Evolutionary conservation across 2,113 vertebrate species (phyloP).

Genomic region (Daboia siamensis): DNA sequence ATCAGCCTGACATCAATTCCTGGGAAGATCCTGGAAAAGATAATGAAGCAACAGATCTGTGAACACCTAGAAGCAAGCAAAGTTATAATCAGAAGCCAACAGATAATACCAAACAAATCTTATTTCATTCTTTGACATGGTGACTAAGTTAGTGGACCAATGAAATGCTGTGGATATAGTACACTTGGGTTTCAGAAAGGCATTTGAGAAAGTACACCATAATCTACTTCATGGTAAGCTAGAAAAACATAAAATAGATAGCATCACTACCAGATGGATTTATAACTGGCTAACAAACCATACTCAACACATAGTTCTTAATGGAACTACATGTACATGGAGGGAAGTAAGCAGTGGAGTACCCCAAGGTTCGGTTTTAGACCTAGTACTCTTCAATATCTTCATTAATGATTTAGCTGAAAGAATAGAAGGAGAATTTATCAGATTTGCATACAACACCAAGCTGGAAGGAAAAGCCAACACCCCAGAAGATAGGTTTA

Average conservation of each 20-base stretch:
- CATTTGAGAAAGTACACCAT: neutral
- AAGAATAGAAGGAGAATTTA: too few species aligned
- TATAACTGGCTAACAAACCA: neutral
- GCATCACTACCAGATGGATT: neutral
- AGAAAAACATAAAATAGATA: neutral
- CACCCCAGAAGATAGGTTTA: neutral
- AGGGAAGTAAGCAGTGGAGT: too few species aligned
- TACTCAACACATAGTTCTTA: neutral
- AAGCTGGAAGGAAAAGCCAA: too few species aligned
- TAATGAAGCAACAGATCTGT: neutral
- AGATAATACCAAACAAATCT: neutral
- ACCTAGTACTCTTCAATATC: too few species aligned
- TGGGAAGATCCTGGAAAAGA: neutral
- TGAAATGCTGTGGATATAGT: too few species aligned
- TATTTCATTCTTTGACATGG: neutral
- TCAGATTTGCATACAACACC: too few species aligned
- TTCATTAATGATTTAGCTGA: too few species aligned
- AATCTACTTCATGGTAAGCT: neutral
- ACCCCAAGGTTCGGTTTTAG: too few species aligned
- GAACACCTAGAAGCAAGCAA: neutral
- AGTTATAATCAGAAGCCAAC: neutral
- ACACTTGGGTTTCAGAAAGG: too few species aligned
- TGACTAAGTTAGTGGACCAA: neutral
- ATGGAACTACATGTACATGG: neutral
- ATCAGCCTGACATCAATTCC: neutral